These are phyloP conservation scores for Passer montanus DNA, from an alignment of 2,113 vertebrate species.

Conservation along the genomic window DNA sequence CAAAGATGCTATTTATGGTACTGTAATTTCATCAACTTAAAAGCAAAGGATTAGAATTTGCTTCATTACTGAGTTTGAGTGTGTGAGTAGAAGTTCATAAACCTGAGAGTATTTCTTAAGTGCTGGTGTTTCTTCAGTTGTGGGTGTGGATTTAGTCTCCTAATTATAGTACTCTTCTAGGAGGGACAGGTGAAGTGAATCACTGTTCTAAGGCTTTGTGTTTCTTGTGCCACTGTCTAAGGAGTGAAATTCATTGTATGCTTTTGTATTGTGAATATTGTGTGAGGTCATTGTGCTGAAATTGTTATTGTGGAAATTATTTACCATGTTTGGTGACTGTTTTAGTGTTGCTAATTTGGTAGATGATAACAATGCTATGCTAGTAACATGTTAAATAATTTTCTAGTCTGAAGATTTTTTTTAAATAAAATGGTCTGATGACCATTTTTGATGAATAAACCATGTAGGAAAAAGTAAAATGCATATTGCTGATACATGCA, in stretches of 20 bases:
- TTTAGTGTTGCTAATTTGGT: not conserved
- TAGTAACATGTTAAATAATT: not conserved
- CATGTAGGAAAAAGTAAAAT: not conserved
- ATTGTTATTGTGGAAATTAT: not conserved
- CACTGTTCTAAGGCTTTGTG: slow-evolving; percentile 16
- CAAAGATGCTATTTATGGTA: slow-evolving; percentile 27
- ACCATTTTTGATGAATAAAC: not conserved
- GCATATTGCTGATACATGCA: not conserved
- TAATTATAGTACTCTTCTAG: slow-evolving; percentile 45
- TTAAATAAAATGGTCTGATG: not conserved
- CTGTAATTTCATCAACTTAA: slow-evolving; percentile 7
- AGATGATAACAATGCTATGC: not conserved
- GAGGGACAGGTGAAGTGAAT: slow-evolving; percentile 41
- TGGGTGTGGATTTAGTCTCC: slow-evolving; percentile 36
- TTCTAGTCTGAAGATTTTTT: not conserved
- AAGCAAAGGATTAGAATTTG: slow-evolving; percentile 47
- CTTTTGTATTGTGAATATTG: not conserved
- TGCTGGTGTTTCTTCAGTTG: not conserved
- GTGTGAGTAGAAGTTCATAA: slow-evolving; percentile 29
- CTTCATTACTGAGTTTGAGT: slow-evolving; percentile 1
- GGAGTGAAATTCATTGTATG: not conserved
- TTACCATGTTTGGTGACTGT: not conserved
- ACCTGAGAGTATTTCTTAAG: slow-evolving; percentile 24
- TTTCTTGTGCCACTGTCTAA: slow-evolving; percentile 11
- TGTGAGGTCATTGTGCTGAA: not conserved